Evolutionary conservation across 2,888 invertebrate species (phyloP).

Genomic region (Chironomus riparius): DNA sequence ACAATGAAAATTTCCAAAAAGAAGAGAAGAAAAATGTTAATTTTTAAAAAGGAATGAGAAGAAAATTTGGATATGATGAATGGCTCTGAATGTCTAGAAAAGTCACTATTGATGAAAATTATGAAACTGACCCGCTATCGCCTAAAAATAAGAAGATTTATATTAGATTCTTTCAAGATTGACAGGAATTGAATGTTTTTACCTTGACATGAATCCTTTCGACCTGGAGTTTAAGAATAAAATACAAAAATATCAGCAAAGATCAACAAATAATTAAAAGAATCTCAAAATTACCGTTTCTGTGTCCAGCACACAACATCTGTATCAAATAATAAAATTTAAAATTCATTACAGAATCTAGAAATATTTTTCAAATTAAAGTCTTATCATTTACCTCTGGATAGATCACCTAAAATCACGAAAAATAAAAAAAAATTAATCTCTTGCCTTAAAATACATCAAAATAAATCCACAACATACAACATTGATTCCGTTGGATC

Average conservation of each 20-base stretch:
- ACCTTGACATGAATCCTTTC: constrained; percentile 53
- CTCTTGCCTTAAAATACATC: neutral
- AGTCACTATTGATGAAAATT: no score
- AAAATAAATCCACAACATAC: neutral
- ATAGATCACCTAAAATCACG: constrained; percentile 56
- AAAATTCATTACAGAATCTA: no score
- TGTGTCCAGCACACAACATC: constrained; percentile 91
- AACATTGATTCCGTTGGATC: constrained; percentile 50
- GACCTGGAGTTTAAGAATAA: neutral
- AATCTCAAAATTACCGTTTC: constrained; percentile 57
- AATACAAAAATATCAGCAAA: neutral
- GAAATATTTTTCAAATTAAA: no score
- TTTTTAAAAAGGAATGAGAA: no score
- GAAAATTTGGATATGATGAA: neutral
- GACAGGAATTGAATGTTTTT: constrained; percentile 29
- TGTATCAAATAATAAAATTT: no score
- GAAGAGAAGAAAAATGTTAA: no score
- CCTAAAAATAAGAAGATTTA: no score
- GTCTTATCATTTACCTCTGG: constrained; percentile 49
- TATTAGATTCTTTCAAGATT: neutral
- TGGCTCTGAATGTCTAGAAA: no score
- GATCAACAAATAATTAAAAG: no score
- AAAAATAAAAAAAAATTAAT: constrained; percentile 29
- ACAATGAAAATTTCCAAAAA: no score
- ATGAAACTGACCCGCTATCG: no score